Percentiles rank a stretch among this genome's conserved stretches.
These are phyloP conservation scores for Pasiphila rectangulata DNA, from an alignment of 2,888 invertebrate genomes.

Conservation along the genomic window DNA sequence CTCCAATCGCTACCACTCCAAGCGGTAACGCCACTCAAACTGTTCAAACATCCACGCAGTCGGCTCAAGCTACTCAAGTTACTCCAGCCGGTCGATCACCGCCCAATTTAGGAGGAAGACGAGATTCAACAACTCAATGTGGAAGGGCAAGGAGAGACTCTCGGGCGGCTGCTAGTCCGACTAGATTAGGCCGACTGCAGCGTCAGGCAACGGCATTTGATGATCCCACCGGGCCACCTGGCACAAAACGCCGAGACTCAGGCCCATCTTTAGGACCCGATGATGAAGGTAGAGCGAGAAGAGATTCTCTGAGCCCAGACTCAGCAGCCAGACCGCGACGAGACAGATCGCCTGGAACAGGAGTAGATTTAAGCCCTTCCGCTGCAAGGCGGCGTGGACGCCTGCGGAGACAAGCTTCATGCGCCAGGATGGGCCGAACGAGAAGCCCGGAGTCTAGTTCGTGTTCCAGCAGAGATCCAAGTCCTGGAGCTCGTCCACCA, in stretches of 20 bases:
- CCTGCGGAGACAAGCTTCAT: conserved; percentile 89
- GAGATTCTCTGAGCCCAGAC: conserved; percentile 94
- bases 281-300: conserved; percentile 87
- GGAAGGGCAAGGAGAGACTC: conserved; percentile 85
- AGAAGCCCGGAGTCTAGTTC: conserved; percentile 87
- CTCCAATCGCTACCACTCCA: conserved; percentile 83
- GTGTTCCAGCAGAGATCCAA: conserved; percentile 91
- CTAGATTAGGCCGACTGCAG: conserved; percentile 86
- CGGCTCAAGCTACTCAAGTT: conserved; percentile 51
- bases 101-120: conserved; percentile 80
- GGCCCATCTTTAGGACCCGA: conserved; percentile 93
- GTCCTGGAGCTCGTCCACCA: conserved; percentile 85
- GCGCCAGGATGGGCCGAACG: conserved; percentile 81
- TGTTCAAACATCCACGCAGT: conserved; percentile 50
- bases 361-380: conserved; percentile 90
- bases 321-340: conserved; percentile 90
- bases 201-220: conserved; percentile 95
- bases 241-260: conserved; percentile 86
- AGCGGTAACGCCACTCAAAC: conserved; percentile 50
- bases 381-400: conserved; percentile 85
- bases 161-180: conserved; percentile 84
- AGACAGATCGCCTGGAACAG: conserved; percentile 88
- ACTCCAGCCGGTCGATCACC: conserved; percentile 64
- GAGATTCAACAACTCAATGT: conserved; percentile 93
- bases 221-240: conserved; percentile 88